phyloP scores from a whole-genome alignment of 2,888 invertebrate genomes.

The Callyntrura sp. region DNA sequence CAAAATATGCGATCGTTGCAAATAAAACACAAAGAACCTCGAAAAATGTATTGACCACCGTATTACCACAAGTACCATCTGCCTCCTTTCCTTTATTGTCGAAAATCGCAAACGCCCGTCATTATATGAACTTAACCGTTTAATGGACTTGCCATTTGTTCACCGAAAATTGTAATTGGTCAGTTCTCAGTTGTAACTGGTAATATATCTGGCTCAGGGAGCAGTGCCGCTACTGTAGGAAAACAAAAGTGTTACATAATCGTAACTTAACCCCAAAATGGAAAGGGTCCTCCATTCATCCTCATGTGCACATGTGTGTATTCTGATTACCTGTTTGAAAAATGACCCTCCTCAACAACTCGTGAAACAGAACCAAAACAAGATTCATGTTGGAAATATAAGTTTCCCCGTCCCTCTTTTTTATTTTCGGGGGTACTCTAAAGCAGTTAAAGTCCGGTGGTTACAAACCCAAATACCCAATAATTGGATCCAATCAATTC shows the following conservation, averaged over 20 bases:
- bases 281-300: constrained; percentile 19
- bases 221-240: background rate
- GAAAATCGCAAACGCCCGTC: constrained; percentile 39
- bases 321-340: background rate
- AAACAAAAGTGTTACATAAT: constrained; percentile 29
- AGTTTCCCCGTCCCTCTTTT: too few relatives aligned
- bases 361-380: background rate
- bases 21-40: background rate
- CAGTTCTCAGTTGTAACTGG: too few relatives aligned
- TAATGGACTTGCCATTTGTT: constrained; percentile 48
- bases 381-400: background rate
- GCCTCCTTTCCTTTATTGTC: constrained; percentile 18
- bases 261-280: background rate
- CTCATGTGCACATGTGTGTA: too few relatives aligned
- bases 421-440: background rate
- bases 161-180: constrained; percentile 17
- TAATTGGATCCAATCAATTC: constrained; percentile 45
- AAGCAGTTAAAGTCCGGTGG: background rate
- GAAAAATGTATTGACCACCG: constrained; percentile 9
- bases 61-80: constrained; percentile 31
- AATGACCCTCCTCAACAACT: background rate
- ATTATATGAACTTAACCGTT: constrained; percentile 35
- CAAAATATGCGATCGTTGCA: background rate
- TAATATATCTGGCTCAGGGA: too few relatives aligned
- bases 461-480: constrained; percentile 34